Conservation (phyloP, 2,888 invertebrate species). For the Stenurella melanura region DNA sequence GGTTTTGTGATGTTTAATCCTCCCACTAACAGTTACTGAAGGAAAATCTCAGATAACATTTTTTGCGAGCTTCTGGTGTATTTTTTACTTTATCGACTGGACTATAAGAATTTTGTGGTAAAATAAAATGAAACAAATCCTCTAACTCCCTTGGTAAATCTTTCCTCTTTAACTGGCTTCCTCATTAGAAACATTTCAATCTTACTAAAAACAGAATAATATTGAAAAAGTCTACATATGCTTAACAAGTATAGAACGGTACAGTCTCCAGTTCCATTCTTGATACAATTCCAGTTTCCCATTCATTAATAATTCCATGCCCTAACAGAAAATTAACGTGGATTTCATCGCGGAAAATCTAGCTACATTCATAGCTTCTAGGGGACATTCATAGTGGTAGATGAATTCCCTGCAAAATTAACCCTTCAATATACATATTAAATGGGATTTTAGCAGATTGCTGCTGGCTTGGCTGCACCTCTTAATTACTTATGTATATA, state of each 20-base stretch:
- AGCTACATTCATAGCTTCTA: neutral
- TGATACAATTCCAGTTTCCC: neutral
- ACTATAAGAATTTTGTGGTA: too few species aligned
- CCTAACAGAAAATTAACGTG: neutral
- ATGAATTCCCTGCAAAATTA: neutral
- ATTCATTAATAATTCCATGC: neutral
- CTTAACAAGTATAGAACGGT: neutral
- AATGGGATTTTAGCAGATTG: neutral
- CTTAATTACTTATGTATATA: conserved; percentile 22
- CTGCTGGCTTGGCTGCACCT: conserved; percentile 14
- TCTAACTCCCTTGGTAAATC: neutral
- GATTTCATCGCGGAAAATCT: neutral
- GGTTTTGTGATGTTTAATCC: too few species aligned
- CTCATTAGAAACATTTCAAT: neutral
- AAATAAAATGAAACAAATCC: neutral
- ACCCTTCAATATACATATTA: neutral
- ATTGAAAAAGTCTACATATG: neutral
- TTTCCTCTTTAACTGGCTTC: neutral
- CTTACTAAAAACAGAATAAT: neutral
- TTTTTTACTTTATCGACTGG: too few species aligned
- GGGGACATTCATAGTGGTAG: neutral
- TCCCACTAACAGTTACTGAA: too few species aligned
- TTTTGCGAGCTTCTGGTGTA: too few species aligned
- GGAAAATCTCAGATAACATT: too few species aligned
- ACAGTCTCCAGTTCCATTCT: neutral